Evolutionary conservation across 2,888 invertebrate genomes (phyloP).

Genomic region (Cordilura impudica): DNA sequence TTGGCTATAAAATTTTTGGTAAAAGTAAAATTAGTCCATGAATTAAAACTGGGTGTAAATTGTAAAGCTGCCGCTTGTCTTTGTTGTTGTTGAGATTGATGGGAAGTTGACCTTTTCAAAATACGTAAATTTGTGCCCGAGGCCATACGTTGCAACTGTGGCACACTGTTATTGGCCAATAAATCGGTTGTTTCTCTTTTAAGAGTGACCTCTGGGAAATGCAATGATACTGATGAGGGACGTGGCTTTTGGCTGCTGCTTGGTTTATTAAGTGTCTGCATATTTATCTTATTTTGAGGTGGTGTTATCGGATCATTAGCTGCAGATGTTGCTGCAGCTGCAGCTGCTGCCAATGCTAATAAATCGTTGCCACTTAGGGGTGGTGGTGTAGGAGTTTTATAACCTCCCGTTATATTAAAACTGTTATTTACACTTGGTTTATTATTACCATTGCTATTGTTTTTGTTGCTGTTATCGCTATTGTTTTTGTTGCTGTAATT

Average conservation of each 20-base stretch:
- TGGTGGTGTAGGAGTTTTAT: constrained; percentile 56
- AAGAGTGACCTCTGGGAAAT: constrained; percentile 48
- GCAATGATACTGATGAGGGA: constrained; percentile 65
- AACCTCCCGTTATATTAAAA: constrained; percentile 46
- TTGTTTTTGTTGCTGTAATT: constrained; percentile 55
- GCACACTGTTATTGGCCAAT: constrained; percentile 27
- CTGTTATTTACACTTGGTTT: constrained; percentile 55
- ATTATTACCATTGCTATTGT: constrained; percentile 58
- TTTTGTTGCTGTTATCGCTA: constrained; percentile 32
- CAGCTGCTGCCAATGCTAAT: constrained; percentile 70
- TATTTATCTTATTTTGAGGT: not conserved
- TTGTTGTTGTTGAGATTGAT: constrained; percentile 65
- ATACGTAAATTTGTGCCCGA: constrained; percentile 72
- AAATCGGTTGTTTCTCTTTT: constrained; percentile 27
- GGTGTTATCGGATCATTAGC: constrained; percentile 51
- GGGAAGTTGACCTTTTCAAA: constrained; percentile 69
- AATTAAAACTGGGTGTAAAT: constrained; percentile 76
- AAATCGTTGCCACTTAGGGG: constrained; percentile 67
- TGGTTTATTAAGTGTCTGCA: not conserved
- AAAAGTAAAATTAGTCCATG: constrained; percentile 78
- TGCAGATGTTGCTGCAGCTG: constrained; percentile 64
- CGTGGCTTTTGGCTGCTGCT: constrained; percentile 50
- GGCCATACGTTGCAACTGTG: constrained; percentile 71
- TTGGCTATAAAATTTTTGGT: constrained; percentile 77
- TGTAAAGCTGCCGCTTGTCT: constrained; percentile 63